Evolutionary conservation across 2,888 invertebrate genomes (phyloP).

Genomic region (Hirtodrosophila cameraria): DNA sequence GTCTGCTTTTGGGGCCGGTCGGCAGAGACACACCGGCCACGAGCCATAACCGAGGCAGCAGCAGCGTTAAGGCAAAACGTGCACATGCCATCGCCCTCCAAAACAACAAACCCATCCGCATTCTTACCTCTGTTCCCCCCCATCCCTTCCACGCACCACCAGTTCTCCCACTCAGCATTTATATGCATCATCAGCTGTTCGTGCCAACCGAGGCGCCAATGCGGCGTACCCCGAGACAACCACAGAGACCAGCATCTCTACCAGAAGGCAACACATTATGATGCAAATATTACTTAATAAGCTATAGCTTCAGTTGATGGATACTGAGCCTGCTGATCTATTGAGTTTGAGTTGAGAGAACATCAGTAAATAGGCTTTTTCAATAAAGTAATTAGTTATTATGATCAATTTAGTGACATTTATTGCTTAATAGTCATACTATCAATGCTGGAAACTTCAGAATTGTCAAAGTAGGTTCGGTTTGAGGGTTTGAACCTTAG

Average conservation of each 20-base stretch:
- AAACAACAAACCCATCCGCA: slow-evolving; percentile 43
- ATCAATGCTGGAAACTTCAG: no score
- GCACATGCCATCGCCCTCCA: slow-evolving; percentile 56
- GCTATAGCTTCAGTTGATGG: slow-evolving; percentile 52
- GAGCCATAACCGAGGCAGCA: slow-evolving; percentile 39
- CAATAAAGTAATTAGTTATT: no score
- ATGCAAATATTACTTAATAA: slow-evolving; percentile 8
- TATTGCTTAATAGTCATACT: no score
- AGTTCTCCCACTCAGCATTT: slow-evolving; percentile 31
- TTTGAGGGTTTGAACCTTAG: no score
- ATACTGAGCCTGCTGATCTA: background rate
- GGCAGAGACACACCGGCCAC: slow-evolving; percentile 32
- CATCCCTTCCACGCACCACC: slow-evolving; percentile 4
- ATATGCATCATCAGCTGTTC: slow-evolving; percentile 70
- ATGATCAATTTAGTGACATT: no score
- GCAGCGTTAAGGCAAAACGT: slow-evolving; percentile 25
- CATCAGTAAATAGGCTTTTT: no score
- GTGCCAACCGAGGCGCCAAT: slow-evolving; percentile 36
- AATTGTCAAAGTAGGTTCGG: no score
- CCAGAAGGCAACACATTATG: slow-evolving; percentile 25
- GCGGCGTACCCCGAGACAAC: slow-evolving; percentile 14
- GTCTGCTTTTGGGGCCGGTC: slow-evolving; percentile 20
- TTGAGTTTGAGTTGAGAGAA: no score
- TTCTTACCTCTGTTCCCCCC: slow-evolving; percentile 24
- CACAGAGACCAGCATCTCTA: slow-evolving; percentile 21